Base-by-base conservation (phyloP, 2,888 invertebrate species). In the Gasteruption jaculator region DNA sequence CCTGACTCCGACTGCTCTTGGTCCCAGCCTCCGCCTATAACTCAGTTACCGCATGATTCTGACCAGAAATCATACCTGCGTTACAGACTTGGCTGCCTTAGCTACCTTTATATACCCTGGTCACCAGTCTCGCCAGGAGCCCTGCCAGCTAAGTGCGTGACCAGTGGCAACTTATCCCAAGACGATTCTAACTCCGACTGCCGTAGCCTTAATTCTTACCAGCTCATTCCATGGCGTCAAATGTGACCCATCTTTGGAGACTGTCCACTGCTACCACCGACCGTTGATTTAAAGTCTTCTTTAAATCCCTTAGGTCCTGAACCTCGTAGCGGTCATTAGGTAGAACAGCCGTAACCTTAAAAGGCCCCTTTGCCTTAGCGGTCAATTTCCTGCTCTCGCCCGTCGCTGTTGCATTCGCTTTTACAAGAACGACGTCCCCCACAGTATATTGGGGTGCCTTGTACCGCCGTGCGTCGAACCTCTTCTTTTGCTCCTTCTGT, bases 271-370 rank as follows among this genome's bases (percentile, higher is more conserved):
- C 41, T 16, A 51, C 49, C 3, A 55, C 38, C 12, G 35, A 50
- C 16, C 32, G 45, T 15, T 43, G 41, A 4, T 41, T 43, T 4
- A 41, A 38, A 3, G 50, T 21, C 45, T 50, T 54, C 30, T 46
- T 49, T 21, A 53, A 8, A 8, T 52, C 48, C 10, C 53, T 38
- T 5, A 56, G 16, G 16, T 59, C 55, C 14, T 53, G 42, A 1
- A 56, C 48, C 24, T 54, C 47, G 25, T 54, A 54, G 0, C 56
- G 46, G 20, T 54, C 56, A 26, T 57, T 50, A 0, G 54, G 54
- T 4, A 55, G 22, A 1, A 54, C 47, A 0, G 46, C 50, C 0
- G 45, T 52, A 2, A 58, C 47, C 21, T 38, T 45, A 33, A 49
- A 58, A 1, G 57, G 56, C 1, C 57, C 56, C 26, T 50, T 52